Evolutionary conservation across 2,113 vertebrate species (phyloP), one percentile per base, ranked within the genome.

Genomic region (Oriolus oriolus): DNA sequence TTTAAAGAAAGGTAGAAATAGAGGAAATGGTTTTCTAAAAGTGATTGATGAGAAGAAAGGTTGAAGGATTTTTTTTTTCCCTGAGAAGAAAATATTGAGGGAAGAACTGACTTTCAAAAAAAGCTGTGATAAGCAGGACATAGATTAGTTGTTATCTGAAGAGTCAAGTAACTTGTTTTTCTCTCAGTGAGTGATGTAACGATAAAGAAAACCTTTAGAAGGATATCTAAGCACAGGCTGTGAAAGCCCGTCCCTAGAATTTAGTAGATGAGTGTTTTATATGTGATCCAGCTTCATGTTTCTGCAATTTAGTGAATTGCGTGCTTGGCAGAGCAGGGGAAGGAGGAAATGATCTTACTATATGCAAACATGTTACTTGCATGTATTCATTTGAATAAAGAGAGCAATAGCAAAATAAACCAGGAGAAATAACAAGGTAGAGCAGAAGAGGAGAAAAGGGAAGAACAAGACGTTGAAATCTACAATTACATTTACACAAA

Each of bases 291-390:
- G 49, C 78, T 83, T 61, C 31, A 24, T 26, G 74, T 75, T 79
- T 89, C 82, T 84, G 39, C 85, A 52, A 79, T 87, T 68, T 31
- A 87, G n/a, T 68, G 77, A 84, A 64, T 47, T 91, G 52, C 1
- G 1, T 79, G 42, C 49, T 82, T 87, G 61, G 61, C 59, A 93
- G 69, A 81, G 69, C 60, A 56, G 27, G 42, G 33, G 24, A 54
- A 90, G 69, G 53, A 92, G 84, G 84, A 95, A 86, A 66, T 92
- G 9, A 80, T 84, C 80, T 83, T 81, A 75, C 27, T 95, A 13
- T 31, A 89, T 95, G 76, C 89, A 95, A 92, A 87, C 60, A 44
- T 59, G 44, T 71, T 79, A 84, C 90, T 84, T 84, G 78, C 39
- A 75, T 68, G 35, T 65, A 30, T 76, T 85, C 23, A 16, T 92